Evolutionary conservation across 2,797 vertebrate genomes (phyloP).

Genomic region (Acanthopagrus latus): DNA sequence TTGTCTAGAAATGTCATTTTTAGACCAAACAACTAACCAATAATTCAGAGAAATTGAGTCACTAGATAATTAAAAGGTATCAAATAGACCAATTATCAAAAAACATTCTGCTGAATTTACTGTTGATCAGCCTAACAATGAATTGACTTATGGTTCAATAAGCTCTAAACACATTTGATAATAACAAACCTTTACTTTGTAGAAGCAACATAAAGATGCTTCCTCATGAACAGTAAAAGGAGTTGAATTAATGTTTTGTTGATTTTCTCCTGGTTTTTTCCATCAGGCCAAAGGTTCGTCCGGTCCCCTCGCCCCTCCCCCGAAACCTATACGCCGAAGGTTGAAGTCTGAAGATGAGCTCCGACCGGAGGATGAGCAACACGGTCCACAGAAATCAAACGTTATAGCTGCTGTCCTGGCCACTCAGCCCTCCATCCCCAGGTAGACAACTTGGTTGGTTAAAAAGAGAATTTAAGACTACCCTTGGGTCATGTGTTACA

Average conservation of each 20-base stretch:
- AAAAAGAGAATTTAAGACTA: too few relatives aligned
- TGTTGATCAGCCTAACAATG: background rate
- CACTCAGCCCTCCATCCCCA: slow-evolving; percentile 95
- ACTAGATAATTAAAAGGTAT: too few relatives aligned
- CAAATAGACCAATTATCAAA: too few relatives aligned
- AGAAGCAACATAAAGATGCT: background rate
- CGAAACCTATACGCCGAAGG: slow-evolving; percentile 95
- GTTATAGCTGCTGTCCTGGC: slow-evolving; percentile 91
- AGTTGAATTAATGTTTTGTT: background rate
- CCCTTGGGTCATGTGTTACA: too few relatives aligned
- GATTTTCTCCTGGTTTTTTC: background rate
- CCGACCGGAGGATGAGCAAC: slow-evolving; percentile 93
- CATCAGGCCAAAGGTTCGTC: slow-evolving; percentile 91
- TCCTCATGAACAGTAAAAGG: background rate
- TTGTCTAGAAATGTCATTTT: background rate
- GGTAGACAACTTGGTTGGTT: slow-evolving; percentile 78
- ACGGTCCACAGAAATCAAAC: slow-evolving; percentile 91
- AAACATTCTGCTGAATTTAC: too few relatives aligned
- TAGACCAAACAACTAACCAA: too few relatives aligned
- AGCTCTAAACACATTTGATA: background rate
- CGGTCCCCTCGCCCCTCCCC: slow-evolving; percentile 93
- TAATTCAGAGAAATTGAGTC: too few relatives aligned
- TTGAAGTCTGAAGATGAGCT: slow-evolving; percentile 99
- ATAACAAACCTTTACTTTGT: background rate
- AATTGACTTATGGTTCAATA: background rate